Evolutionary conservation across 2,113 vertebrate genomes (phyloP).

Genomic region (Damaliscus lunatus): DNA sequence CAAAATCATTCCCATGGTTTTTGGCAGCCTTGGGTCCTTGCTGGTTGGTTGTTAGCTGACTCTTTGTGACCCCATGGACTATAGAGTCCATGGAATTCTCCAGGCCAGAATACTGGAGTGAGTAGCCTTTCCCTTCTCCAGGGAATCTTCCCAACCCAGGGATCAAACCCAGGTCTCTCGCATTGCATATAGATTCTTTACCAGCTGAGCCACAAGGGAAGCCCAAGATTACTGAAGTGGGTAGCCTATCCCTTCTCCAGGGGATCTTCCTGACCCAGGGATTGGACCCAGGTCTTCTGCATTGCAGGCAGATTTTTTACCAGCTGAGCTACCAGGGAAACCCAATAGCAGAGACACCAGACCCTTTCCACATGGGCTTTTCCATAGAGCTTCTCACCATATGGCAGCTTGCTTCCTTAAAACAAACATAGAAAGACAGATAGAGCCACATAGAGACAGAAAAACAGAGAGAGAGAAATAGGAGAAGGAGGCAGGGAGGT

Average conservation of each 20-base stretch:
- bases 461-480: not conserved
- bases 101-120: not conserved
- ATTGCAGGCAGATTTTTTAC: not conserved
- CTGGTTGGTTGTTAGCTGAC: not conserved
- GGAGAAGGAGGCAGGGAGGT: not conserved
- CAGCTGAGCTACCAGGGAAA: not conserved
- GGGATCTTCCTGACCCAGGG: not conserved
- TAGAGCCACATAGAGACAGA: not conserved
- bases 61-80: not conserved
- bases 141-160: not conserved
- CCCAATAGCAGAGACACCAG: not conserved
- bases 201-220: not conserved
- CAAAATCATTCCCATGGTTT: not conserved
- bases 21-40: not conserved
- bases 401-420: not conserved
- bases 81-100: not conserved
- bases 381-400: not conserved
- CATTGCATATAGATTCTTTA: not conserved
- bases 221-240: not conserved
- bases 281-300: not conserved
- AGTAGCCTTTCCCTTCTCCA: not conserved
- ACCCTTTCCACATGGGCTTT: not conserved
- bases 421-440: not conserved
- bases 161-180: rapidly evolving
- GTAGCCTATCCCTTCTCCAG: not conserved